Conservation (phyloP, 2,888 invertebrate species). For the Chrysomela aeneicollis region DNA sequence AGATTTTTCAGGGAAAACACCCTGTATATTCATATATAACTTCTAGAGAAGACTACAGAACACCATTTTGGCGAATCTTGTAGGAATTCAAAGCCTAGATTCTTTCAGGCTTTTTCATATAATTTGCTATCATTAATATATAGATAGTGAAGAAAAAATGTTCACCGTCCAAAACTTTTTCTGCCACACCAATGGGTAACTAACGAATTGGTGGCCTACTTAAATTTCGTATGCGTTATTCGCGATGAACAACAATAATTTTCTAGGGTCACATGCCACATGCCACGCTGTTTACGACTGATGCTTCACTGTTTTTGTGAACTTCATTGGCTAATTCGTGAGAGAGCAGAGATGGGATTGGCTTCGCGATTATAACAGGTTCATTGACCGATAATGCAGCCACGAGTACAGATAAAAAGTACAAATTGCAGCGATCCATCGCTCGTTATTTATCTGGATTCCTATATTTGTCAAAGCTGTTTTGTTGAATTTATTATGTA, state of each 20-base stretch:
- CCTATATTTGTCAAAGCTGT: conserved; percentile 7
- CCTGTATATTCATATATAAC: too few relatives aligned
- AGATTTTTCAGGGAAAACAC: too few relatives aligned
- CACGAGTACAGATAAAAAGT: conserved; percentile 13
- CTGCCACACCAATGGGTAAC: conserved; percentile 9
- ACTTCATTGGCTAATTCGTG: conserved; percentile 36
- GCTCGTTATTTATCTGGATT: conserved; percentile 1
- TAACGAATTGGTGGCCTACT: conserved; percentile 14
- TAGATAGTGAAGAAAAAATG: too few relatives aligned
- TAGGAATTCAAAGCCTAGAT: too few relatives aligned
- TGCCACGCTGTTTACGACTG: conserved; percentile 34
- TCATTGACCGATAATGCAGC: conserved; percentile 19
- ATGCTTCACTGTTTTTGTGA: conserved; percentile 33
- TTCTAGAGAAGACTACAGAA: too few relatives aligned
- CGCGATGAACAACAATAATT: conserved; percentile 29
- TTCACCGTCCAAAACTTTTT: background rate
- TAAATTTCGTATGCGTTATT: conserved; percentile 27
- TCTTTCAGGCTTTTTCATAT: too few relatives aligned
- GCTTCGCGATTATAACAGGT: conserved; percentile 29
- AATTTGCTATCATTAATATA: too few relatives aligned
- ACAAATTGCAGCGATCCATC: conserved; percentile 17
- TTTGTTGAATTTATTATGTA: conserved; percentile 11
- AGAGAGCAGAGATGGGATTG: conserved; percentile 31
- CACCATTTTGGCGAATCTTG: background rate
- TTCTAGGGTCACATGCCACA: conserved; percentile 27